Base-by-base conservation (phyloP, 2,797 vertebrate species). In the Apogon talboti region DNA sequence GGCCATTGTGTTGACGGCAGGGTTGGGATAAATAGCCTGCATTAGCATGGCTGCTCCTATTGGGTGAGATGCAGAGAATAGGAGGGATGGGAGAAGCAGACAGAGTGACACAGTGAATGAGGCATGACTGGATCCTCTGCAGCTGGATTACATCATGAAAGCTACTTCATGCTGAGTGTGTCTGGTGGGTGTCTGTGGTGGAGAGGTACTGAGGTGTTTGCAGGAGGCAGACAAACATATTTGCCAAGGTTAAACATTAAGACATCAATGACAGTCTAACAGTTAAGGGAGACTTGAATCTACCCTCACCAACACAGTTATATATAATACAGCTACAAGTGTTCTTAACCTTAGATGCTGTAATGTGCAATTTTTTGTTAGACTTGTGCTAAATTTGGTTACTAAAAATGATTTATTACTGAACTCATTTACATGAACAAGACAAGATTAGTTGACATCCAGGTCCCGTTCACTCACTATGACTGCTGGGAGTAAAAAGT, bases 11-110 rank as follows among this genome's bases (percentile, higher is more conserved):
- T 79, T 87, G 83, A 84, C 87, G 76, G 76, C 62, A 78, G 71
- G 79, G 66, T 68, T 41, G 19, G 48, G 79, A 86, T 90, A 88
- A 90, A 88, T 87, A 81, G 79, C 78, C 81, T 74, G 75, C 57
- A 81, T 89, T 85, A 86, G 79, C 68, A 74, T 70, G 67, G 64
- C 67, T 67, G 62, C 49, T 53, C 74, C 63, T 71, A 13, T 52
- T 70, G 64, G 53, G 45, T 42, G 47, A 62, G 53, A 73, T 59
- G 58, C 19, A 44, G 28, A 61, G 51, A 24, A 28, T 41, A 19
- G 45, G 28, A 21, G 59, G 68, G 64, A 48, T 42, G 57, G 11
- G 19, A 47, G 37, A 21, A 35, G 8, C 52, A 66, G 43, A 72
- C 35, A 14, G 55, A 52, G 43, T 50, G 67, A 71, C 61, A 71